Conservation (phyloP, 2,113 vertebrate species). For the Cyanistes caeruleus region DNA sequence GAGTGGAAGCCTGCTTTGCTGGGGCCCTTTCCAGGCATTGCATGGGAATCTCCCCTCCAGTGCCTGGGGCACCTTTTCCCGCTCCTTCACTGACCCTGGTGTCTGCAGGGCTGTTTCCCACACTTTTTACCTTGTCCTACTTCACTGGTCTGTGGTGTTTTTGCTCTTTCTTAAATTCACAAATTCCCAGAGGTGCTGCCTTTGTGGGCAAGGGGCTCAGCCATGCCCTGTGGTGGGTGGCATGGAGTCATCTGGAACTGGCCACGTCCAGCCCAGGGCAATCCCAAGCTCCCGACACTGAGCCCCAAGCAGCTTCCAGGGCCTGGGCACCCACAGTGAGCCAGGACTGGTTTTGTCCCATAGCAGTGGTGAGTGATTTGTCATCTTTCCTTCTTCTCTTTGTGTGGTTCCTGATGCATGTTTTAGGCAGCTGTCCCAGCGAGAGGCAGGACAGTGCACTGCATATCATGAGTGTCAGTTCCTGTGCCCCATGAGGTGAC, state of each 20-base stretch:
- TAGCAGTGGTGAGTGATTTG: not conserved
- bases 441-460: not conserved
- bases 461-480: not conserved
- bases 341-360: not conserved
- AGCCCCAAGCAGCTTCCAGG: accelerated
- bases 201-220: not conserved
- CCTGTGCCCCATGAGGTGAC: not conserved
- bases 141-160: not conserved
- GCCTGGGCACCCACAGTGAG: accelerated
- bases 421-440: not conserved
- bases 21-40: not conserved
- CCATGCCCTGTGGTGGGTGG: accelerated
- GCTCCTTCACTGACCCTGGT: not conserved
- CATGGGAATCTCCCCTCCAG: accelerated
- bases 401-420: not conserved
- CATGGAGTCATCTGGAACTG: accelerated
- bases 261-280: not conserved
- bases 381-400: not conserved
- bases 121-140: not conserved
- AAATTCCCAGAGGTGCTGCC: not conserved
- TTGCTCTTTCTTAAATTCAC: not conserved
- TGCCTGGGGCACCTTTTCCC: not conserved
- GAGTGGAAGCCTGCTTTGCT: not conserved
- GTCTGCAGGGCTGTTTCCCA: not conserved
- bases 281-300: accelerated